A percentile compares a stretch with the other conserved stretches of the same genome.
phyloP scores from a whole-genome alignment of 2,888 invertebrate genomes.

The Galerucella calmariensis region DNA sequence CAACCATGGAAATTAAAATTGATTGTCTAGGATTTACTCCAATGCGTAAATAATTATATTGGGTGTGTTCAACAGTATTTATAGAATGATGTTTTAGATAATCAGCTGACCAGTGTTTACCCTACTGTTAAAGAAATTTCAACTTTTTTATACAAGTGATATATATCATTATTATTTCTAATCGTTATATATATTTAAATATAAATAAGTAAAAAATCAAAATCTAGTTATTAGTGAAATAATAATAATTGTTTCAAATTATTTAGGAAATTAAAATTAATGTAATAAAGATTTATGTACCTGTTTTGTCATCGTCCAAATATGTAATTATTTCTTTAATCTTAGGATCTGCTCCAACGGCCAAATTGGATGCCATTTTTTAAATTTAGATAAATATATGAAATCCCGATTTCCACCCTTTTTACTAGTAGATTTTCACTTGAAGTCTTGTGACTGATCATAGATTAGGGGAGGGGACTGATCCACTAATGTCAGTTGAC shows the following conservation, averaged over 20 bases:
- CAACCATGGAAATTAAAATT: not conserved
- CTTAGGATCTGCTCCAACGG: conserved; percentile 61
- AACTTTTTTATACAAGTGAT: not conserved
- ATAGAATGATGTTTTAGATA: conserved; percentile 19
- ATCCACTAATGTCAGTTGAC: too few relatives aligned
- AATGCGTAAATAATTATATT: not conserved
- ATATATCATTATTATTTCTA: not conserved
- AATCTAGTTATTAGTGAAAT: not conserved
- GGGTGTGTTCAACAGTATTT: conserved; percentile 2
- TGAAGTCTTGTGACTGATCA: conserved; percentile 5
- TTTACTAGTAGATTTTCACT: not conserved
- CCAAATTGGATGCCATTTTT: conserved; percentile 43
- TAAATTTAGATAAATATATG: not conserved
- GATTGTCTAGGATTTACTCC: not conserved
- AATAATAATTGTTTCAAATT: not conserved
- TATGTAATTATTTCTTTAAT: conserved; percentile 80
- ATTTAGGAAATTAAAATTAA: conserved; percentile 16
- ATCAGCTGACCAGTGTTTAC: conserved; percentile 2
- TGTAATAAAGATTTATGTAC: conserved; percentile 67
- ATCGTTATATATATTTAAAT: not conserved
- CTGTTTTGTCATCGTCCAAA: conserved; percentile 87
- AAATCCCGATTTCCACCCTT: not conserved
- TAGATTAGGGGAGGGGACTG: too few relatives aligned
- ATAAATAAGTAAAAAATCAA: not conserved
- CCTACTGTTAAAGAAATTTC: not conserved